Evolutionary conservation across 2,888 invertebrate genomes (phyloP), one percentile per base, ranked within the genome.

Genomic region (Pemphredon lugubris): DNA sequence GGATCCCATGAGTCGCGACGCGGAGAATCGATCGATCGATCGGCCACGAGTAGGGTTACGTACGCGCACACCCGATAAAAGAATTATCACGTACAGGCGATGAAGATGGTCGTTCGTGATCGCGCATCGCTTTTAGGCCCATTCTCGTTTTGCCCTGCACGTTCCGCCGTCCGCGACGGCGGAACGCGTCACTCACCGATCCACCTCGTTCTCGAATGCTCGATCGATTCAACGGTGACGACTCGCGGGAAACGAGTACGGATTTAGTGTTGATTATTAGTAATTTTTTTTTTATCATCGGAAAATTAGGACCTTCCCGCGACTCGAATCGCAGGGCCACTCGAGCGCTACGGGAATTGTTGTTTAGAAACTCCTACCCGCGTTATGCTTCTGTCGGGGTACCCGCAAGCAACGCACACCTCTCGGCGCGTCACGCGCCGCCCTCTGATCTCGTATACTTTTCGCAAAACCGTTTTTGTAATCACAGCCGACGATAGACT

Each of bases 351-450:
- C 82, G 86, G 85, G 84, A 86, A 85, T 85, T 86, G 68, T 71
- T 79, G 81, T 79, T 87, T 86, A 88, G 88, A 89, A 86, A 89
- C 87, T 89, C 89, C 89, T 89, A 89, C 89, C 89, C 89, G 89
- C 89, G 89, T 89, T 89, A 88, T 89, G 89, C 89, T 88, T 89
- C 88, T 88, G 85, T 87, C 85, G 83, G 84, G 87, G 86, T 85
- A 85, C 87, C 86, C 87, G 86, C 88, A 84, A 83, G 86, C 86
- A 88, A 84, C 82, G 77, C 84, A 69, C 77, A 58, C 50, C 42
- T n/a, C n/a, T n/a, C n/a, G n/a, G 64, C 55, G 59, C 63, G 44
- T 44, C n/a, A n/a, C 34, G 34, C 34, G 34, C 9, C 50, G 57
- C 37, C 40, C 16, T 26, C 61, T 44, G 20, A n/a, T n/a, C n/a